Conservation (phyloP, 2,113 vertebrate genomes). For the Arizona elegans region DNA sequence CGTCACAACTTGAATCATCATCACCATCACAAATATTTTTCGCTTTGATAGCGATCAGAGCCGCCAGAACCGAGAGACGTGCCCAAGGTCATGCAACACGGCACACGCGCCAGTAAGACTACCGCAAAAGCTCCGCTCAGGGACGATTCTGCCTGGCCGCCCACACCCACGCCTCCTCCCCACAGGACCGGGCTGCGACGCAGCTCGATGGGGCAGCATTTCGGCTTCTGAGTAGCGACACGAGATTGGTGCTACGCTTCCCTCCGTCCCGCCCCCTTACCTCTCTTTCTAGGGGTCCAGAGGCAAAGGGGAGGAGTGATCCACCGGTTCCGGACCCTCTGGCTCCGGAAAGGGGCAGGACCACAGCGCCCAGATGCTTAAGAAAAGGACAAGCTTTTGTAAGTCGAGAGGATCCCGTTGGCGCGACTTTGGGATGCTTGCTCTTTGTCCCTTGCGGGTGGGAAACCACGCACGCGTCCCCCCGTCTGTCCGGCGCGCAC, state of each 20-base stretch:
- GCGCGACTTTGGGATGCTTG: neutral
- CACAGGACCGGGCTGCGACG: neutral
- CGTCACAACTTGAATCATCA: neutral
- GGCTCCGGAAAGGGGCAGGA: neutral
- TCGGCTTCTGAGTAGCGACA: neutral
- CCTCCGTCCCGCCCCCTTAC: neutral
- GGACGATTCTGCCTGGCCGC: neutral
- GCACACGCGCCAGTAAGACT: neutral
- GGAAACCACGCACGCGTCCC: neutral
- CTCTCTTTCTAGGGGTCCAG: neutral
- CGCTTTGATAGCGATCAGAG: too few relatives aligned
- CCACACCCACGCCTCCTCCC: neutral
- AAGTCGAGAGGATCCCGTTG: neutral
- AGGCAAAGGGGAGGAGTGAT: neutral
- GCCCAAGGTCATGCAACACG: conserved; percentile 1
- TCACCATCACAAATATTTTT: neutral
- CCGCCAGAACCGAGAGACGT: neutral
- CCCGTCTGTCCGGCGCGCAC: neutral
- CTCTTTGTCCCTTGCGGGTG: neutral
- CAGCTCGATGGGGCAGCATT: neutral
- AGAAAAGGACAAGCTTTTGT: neutral
- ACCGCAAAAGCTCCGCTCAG: neutral
- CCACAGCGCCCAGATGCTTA: neutral
- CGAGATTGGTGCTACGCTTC: neutral
- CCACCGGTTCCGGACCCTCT: neutral